Evolutionary conservation across 2,888 invertebrate genomes (phyloP).

Genomic region (Chorisops tibialis): DNA sequence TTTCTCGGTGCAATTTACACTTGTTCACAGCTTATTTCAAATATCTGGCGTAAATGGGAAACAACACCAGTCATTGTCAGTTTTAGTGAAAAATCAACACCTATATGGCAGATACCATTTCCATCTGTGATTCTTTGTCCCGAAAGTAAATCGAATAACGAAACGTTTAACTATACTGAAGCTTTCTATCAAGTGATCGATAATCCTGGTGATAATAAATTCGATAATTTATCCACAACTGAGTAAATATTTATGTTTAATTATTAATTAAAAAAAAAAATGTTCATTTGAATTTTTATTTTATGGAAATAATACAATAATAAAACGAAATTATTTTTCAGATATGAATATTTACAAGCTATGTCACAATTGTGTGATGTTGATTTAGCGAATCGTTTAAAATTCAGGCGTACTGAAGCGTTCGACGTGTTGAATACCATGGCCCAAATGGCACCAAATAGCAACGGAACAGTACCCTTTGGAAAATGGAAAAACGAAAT

Average conservation of each 20-base stretch:
- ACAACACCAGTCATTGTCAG: slow-evolving; percentile 63
- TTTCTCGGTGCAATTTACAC: slow-evolving; percentile 18
- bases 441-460: slow-evolving; percentile 1
- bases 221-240: too few relatives aligned
- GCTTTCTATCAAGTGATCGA: too few relatives aligned
- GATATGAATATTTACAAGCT: too few relatives aligned
- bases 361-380: too few relatives aligned
- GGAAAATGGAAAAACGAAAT: slow-evolving; percentile 1
- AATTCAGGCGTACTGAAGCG: slow-evolving; percentile 3
- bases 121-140: slow-evolving; percentile 31
- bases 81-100: slow-evolving; percentile 62
- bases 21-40: slow-evolving; percentile 52
- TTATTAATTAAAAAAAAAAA: too few relatives aligned
- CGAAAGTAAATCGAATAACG: slow-evolving; percentile 20
- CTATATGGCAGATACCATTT: slow-evolving; percentile 36
- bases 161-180: slow-evolving; percentile 19
- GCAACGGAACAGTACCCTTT: slow-evolving; percentile 11
- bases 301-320: too few relatives aligned
- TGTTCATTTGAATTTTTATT: too few relatives aligned
- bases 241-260: too few relatives aligned
- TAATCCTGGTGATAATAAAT: too few relatives aligned
- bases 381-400: neutral
- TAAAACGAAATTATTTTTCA: too few relatives aligned
- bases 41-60: slow-evolving; percentile 63
- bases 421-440: slow-evolving; percentile 11